Base-by-base conservation (phyloP, 2,113 vertebrate species). In the Stegostoma tigrinum region DNA sequence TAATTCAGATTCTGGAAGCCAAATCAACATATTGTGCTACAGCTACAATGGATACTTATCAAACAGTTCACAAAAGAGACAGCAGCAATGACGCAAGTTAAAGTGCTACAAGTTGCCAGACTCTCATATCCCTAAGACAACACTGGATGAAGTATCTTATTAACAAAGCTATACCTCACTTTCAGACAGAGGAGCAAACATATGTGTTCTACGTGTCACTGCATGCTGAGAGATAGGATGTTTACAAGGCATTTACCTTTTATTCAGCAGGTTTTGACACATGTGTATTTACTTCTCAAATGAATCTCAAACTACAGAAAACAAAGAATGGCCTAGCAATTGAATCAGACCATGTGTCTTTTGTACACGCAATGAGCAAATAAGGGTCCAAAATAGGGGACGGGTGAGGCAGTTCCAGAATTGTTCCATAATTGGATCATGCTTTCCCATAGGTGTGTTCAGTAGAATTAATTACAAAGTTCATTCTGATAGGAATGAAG, bases 101-200 rank as follows among this genome's bases (percentile, higher is more conserved):
- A 72, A 95, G 94, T 95, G 70, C 68, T 72, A 48, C 66, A 30
- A 72, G 68, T 72, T 95, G 94, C 67, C 94, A 95, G 94, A 42
- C 75, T 95, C 67, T 72, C 66, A 91, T 91, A 95, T 95, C 93
- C 93, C 93, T 95, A 95, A 95, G 94, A 72, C 94, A 72, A 72
- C 67, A 95, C 42, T 68, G 17, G 45, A 95, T 95, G 67, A 72
- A 48, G 94, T 48, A 72, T 30, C 45, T 95, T 95, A 95, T 95
- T 72, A 95, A 72, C 38, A 70, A 95, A 95, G 94, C 38, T 42
- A 72, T 95, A 95, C 68, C 67, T 95, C 94, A 95, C 42, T 95
- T 52, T 27, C 61, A 66, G 61, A 91, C 89, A 66, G 89, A 38
- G 34, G 8, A 66, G 66, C 61, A 91, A 38, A 64, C 66, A 91